Conservation (phyloP, 2,113 vertebrate genomes). For the Alligator sinensis region DNA sequence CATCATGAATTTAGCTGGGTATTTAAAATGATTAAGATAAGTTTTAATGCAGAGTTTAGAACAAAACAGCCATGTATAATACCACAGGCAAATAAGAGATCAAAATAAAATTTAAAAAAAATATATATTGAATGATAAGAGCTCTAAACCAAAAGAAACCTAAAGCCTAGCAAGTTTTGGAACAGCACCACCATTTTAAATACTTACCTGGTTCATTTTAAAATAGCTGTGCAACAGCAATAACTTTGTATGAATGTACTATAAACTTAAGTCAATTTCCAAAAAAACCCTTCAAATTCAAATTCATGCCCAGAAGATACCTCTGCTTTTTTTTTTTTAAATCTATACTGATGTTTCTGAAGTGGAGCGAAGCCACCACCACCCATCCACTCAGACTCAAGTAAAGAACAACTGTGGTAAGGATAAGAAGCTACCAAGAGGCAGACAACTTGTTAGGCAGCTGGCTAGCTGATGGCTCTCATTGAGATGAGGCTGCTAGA, state of each 20-base stretch:
- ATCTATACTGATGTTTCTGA: background rate
- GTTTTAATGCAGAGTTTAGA: background rate
- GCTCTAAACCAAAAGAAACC: no score
- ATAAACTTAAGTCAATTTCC: no score
- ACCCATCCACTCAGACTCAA: no score
- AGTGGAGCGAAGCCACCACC: no score
- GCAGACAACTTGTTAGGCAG: background rate
- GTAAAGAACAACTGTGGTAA: background rate
- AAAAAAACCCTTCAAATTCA: background rate
- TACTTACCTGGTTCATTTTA: no score
- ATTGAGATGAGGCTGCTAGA: background rate
- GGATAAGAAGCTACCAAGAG: background rate
- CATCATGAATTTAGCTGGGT: background rate
- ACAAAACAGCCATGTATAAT: background rate
- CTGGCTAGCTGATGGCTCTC: background rate
- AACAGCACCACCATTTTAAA: no score
- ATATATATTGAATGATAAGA: no score
- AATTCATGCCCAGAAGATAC: background rate
- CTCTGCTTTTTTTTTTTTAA: background rate
- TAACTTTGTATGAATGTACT: no score
- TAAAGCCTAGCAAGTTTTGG: no score
- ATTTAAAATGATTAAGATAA: background rate
- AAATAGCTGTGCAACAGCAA: no score
- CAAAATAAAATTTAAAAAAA: background rate
- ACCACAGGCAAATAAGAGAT: background rate